Conservation (phyloP, 1,140 invertebrate species). For the Aphelenchoides besseyi region DNA sequence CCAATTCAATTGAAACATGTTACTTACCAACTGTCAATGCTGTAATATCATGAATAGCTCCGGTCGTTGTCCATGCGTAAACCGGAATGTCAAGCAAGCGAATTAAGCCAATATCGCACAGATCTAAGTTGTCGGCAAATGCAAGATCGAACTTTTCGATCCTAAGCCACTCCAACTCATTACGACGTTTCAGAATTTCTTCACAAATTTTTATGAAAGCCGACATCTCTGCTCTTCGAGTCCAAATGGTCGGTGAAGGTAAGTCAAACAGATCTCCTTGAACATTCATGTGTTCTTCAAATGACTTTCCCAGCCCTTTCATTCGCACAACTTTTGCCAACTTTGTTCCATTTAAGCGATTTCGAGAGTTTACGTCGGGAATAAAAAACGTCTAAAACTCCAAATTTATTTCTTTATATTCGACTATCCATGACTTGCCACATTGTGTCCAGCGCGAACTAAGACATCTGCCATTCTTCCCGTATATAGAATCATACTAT, state of each 20-base stretch:
- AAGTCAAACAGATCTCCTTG: conserved; percentile 20
- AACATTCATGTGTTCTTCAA: conserved; percentile 6
- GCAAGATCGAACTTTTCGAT: conserved; percentile 41
- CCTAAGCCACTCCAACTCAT: conserved; percentile 33
- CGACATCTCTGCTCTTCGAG: neutral
- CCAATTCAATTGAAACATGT: too few relatives aligned
- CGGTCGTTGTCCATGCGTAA: conserved; percentile 36
- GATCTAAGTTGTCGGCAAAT: conserved; percentile 35
- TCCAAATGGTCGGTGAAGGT: neutral
- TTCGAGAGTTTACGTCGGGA: conserved; percentile 28
- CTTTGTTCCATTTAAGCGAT: conserved; percentile 38
- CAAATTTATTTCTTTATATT: too few relatives aligned
- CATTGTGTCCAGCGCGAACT: conserved; percentile 19
- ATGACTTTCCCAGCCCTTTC: conserved; percentile 20
- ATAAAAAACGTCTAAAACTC: conserved; percentile 40
- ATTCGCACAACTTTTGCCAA: conserved; percentile 38
- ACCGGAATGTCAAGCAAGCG: conserved; percentile 29
- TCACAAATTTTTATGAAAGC: neutral
- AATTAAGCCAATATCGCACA: conserved; percentile 37
- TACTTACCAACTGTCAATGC: conserved; percentile 17
- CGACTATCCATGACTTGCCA: too few relatives aligned
- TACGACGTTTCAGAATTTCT: conserved; percentile 34
- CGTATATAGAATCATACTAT: conserved; percentile 2
- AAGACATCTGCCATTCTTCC: conserved; percentile 8
- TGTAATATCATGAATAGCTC: conserved; percentile 33